Base-by-base conservation (phyloP, 2,888 invertebrate genomes). In the Xylophagus ater region DNA sequence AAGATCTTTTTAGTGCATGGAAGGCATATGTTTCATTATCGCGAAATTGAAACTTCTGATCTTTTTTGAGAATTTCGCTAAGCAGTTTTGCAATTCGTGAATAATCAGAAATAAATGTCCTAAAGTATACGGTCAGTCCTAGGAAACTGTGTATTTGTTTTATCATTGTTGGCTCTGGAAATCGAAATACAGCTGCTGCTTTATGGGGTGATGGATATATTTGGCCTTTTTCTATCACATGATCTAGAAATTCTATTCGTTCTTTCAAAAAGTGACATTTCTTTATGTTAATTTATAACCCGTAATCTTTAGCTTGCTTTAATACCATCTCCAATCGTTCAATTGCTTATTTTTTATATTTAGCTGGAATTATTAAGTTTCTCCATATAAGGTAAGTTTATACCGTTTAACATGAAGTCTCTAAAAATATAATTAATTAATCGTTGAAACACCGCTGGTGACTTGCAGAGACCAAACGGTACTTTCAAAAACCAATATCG, bases 381-480 rank as follows among this genome's bases (percentile, higher is more conserved):
- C n/a, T n/a, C n/a, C n/a, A n/a, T n/a, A n/a, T n/a, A n/a, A n/a
- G 14, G 10, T 9, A 29, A 2, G 2, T 9, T 7, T 5, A 12
- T 29, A 2, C 13, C 13, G 8, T 29, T 2, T 3, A 14, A 6
- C 2, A 15, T 29, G 2, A 29, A 15, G 15, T 3, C 19, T 2
- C 2, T 9, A 4, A 29, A 29, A 8, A 29, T 29, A 2, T 3
- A 34, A 10, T 51, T 52, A 4, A 54, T 41, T 24, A 47, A 44
- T 8, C 49, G 43, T 29, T 58, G 54, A 31, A 57, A 56, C 1
- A 52, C 49, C 2, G 50, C 40, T 2, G 54, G 54, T n/a, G n/a
- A n/a, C n/a, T n/a, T n/a, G n/a, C n/a, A n/a, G n/a, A 63, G 37
- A 4, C 63, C 64, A 51, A 65, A 66, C 1, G 62, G 64, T 30